Base-by-base conservation (phyloP, 30 jellyfish, hydroid and myxozoan species). In the Pseudorhiza aurosa region DNA sequence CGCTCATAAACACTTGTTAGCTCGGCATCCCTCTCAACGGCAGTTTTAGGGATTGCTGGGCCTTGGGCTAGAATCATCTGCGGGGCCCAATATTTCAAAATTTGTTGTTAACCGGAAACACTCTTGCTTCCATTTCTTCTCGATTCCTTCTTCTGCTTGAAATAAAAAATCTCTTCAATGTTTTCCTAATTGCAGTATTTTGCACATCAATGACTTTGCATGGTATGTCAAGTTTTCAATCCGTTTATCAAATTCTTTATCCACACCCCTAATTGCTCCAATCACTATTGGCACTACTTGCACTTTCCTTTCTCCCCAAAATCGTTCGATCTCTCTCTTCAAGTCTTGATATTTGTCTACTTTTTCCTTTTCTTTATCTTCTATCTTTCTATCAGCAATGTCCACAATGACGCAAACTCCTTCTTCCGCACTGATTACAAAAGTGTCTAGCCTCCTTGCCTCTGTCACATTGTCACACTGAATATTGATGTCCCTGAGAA, bases 281-380 rank as follows among this genome's bases (percentile, higher is more conserved):
- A 68, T 26, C 11, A 68, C 83, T 10, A 68, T 26, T 18, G 72
- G 83, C 42, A 68, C 55, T 15, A 68, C 46, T 17, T 68, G 31
- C 46, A 35, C 57, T 28, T 19, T 28, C 22, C 77, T 10, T 26
- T 27, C 15, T 32, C 57, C 58, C 77, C 77, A 63, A 4, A 63
- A 6, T 35, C 58, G 28, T 36, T 8, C 70, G 10, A 68, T 44
- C 27, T 68, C 83, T 19, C 46, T 17, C 31, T 44, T 39, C 47
- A 68, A 44, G n/a, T 39, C 50, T 44, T 44, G 83, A 31, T 68
- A 68, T 31, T 43, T 68, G 14, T 40, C 83, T 4, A 68, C 55
- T 37, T 68, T 37, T 25, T 44, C 68, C 17, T 68, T 35, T 21
- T 58, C 46, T 58, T 58, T n/a, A n/a, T n/a, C n/a, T n/a, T n/a